phyloP scores from a whole-genome alignment of 2,797 vertebrate species.

The Arnoldichthys spilopterus region DNA sequence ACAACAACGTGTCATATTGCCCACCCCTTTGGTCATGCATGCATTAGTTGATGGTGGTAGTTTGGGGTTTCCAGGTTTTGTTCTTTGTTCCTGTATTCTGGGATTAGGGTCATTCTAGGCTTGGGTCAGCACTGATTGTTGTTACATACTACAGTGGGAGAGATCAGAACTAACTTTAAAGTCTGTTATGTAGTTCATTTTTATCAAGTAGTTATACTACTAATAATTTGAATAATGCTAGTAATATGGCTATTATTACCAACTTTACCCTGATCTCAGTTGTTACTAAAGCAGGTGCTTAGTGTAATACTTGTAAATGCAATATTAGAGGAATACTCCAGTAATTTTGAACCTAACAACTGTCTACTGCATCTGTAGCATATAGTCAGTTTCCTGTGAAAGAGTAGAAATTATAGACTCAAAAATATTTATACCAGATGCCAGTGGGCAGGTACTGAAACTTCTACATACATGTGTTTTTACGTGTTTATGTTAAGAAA shows the following conservation, averaged over 20 bases:
- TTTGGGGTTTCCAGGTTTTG: background rate
- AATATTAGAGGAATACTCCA: background rate
- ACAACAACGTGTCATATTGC: background rate
- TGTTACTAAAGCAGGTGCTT: background rate
- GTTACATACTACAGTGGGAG: background rate
- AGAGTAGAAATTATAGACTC: no score
- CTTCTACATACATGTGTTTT: background rate
- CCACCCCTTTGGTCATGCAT: background rate
- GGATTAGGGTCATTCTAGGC: conserved; percentile 3
- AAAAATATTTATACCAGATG: background rate
- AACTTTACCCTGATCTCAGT: background rate
- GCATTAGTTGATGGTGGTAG: conserved; percentile 1
- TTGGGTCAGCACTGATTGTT: background rate
- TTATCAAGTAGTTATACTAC: background rate
- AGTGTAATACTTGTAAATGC: no score
- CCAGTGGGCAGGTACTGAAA: background rate
- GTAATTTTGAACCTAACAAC: background rate
- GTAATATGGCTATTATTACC: background rate
- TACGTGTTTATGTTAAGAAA: background rate
- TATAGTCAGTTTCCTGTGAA: background rate
- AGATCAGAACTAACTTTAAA: background rate
- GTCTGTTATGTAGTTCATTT: background rate
- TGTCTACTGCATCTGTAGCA: background rate
- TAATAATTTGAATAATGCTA: background rate
- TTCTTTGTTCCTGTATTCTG: background rate